Evolutionary conservation across 2,113 vertebrate genomes (phyloP).

Genomic region (Ranitomeya variabilis): DNA sequence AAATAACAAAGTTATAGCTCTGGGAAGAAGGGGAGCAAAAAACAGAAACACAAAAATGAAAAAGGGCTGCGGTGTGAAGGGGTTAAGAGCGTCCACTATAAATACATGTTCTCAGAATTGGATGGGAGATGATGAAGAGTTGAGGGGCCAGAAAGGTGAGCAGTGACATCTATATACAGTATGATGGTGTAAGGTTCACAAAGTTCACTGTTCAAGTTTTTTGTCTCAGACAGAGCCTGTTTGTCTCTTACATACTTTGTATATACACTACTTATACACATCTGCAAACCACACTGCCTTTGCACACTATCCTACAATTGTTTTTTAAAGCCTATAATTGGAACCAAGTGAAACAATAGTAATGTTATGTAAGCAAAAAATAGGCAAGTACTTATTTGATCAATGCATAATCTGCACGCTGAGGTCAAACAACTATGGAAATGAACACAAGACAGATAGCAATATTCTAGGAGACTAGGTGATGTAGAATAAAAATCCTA

Average conservation of each 20-base stretch:
- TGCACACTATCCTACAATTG: constrained; percentile 78
- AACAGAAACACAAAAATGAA: no score
- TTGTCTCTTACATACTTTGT: constrained; percentile 64
- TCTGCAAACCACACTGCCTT: constrained; percentile 84
- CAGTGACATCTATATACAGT: no score
- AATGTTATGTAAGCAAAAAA: constrained; percentile 55
- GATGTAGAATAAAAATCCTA: neutral
- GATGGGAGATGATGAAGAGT: no score
- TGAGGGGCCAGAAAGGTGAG: no score
- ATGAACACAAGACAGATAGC: neutral
- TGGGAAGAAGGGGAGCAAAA: no score
- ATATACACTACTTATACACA: constrained; percentile 71
- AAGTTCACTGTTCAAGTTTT: no score
- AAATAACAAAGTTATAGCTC: no score
- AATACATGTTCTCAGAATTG: no score
- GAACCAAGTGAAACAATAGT: constrained; percentile 81
- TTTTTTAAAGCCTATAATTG: constrained; percentile 78
- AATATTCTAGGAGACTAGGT: neutral
- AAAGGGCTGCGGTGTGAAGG: no score
- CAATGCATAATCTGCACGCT: constrained; percentile 10
- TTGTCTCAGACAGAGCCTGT: constrained; percentile 74
- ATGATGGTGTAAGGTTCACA: no score
- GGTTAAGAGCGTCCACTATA: no score
- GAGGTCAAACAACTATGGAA: neutral
- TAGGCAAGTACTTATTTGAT: constrained; percentile 23